Conservation (phyloP, 2,113 vertebrate species). For the Muntiacus reevesi region DNA sequence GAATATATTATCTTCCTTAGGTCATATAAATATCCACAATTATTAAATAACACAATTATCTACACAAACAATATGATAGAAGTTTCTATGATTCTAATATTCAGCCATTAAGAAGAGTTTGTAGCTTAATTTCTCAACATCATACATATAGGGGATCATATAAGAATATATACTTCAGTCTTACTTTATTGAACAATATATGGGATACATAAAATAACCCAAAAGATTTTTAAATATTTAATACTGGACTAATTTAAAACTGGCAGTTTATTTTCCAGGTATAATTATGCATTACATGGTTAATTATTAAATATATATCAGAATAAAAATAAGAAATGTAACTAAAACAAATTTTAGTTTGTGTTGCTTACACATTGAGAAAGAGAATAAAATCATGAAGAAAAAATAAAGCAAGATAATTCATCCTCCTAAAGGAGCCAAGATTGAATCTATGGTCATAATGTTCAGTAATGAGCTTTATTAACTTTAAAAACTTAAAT, state of each 20-base stretch:
- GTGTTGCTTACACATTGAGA: background rate
- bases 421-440: background rate
- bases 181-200: background rate
- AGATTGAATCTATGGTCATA: background rate
- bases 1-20: background rate
- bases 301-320: background rate
- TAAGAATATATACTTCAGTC: background rate
- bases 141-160: background rate
- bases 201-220: background rate
- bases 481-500: background rate
- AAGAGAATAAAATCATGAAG: background rate
- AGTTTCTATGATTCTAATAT: background rate
- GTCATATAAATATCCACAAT: background rate
- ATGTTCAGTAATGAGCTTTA: background rate
- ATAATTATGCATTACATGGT: background rate
- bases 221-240: background rate
- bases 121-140: background rate
- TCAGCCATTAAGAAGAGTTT: background rate
- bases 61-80: background rate
- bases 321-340: background rate
- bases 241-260: background rate
- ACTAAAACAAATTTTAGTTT: background rate
- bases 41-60: background rate
- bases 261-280: background rate
- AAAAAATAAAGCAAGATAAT: background rate